Base-by-base conservation (phyloP, 2,888 invertebrate genomes). In the Erannis defoliaria region DNA sequence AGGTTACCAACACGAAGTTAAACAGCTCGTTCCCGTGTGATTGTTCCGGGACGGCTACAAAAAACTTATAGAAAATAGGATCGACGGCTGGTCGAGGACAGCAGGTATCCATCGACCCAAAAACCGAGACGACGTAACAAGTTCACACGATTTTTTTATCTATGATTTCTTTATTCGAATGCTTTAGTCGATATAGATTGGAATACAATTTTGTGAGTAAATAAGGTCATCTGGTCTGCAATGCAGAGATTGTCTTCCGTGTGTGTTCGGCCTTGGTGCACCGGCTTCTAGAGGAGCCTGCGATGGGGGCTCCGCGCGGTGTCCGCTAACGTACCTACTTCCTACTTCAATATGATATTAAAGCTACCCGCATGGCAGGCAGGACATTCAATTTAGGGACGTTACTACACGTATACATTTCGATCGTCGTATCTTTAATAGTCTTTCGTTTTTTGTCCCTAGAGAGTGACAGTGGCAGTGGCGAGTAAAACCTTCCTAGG, bases 191-290 rank as follows among this genome's bases (percentile, higher is more conserved):
- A 70, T 68, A 68, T 70, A 72, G 78, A 77, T 78, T 68, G 71
- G 76, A 78, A 79, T 80, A 75, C 78, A 76, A 76, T 81, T 80
- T 80, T 66, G 72, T 74, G 74, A 75, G 73, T 76, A 78, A 81
- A 84, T 84, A 88, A 86, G 88, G 86, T 87, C 82, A 80, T 74
- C 89, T 79, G 85, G 87, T 82, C 75, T 75, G 75, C 53, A 80
- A 73, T 82, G 79, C 73, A 86, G 90, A 86, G 92, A 92, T 87
- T 92, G 92, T 90, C 87, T 92, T 93, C 92, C 92, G 92, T 75
- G 78, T 89, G 76, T 73, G 33, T 61, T 76, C 78, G 86, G 75
- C 92, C 92, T 92, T 89, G 87, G 70, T 67, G 77, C 82, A 78
- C 77, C 76, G 56, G 38, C 48, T 73, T 68, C 68, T 63, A 67